Evolutionary conservation across 2,797 vertebrate genomes (phyloP).

Genomic region (Etheostoma perlongum): DNA sequence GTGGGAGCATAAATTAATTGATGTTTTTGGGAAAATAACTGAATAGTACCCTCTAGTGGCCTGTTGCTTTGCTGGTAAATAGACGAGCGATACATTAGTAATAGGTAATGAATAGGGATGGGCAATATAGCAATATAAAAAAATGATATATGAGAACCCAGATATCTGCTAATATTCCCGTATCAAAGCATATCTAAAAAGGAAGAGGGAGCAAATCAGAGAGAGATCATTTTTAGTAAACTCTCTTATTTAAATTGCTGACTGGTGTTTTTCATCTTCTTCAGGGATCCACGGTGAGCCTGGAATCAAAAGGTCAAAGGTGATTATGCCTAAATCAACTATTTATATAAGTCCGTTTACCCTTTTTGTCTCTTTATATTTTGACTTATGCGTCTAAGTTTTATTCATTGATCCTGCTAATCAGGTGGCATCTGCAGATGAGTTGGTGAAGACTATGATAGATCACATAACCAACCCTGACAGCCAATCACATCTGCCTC

Average conservation of each 20-base stretch:
- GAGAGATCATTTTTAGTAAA: not conserved
- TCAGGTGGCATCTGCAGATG: conserved; percentile 87
- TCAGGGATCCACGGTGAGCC: conserved; percentile 96
- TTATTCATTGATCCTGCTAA: not conserved
- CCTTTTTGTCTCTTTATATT: not conserved
- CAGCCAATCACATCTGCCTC: conserved; percentile 86
- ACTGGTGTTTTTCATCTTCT: not conserved
- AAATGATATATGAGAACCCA: no score
- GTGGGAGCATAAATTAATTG: not conserved
- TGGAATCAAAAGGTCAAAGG: conserved; percentile 92
- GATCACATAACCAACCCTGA: conserved; percentile 90
- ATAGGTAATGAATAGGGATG: no score
- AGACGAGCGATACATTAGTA: not conserved
- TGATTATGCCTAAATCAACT: conserved; percentile 56
- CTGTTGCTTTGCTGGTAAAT: not conserved
- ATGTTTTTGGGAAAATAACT: not conserved
- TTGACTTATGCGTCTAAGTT: not conserved
- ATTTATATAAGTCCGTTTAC: not conserved
- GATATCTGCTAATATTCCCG: no score
- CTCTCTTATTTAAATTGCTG: not conserved
- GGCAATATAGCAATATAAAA: no score
- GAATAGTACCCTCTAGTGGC: conserved; percentile 5
- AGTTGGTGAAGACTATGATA: conserved; percentile 90
- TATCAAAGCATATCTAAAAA: no score
- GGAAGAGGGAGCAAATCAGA: no score